These are phyloP conservation scores for Drosophila koepferae DNA, from an alignment of 2,888 invertebrate genomes.

Conservation along the genomic window DNA sequence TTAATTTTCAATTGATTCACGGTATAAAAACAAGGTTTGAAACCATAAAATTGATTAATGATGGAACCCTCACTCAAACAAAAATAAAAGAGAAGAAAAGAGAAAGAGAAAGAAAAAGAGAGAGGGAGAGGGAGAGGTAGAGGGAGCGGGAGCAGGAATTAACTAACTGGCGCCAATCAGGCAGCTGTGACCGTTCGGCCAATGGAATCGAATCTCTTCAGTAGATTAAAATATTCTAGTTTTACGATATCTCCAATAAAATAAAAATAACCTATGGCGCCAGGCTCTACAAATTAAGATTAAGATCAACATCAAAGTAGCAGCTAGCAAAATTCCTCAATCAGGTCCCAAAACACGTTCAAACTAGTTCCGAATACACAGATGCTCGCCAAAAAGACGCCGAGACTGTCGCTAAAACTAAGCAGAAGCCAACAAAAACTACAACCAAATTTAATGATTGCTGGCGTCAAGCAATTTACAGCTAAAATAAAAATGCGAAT, in stretches of 20 bases:
- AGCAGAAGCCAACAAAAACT: slow-evolving; percentile 8
- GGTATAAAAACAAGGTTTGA: slow-evolving; percentile 24
- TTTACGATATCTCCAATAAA: slow-evolving; percentile 46
- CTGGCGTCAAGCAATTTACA: slow-evolving; percentile 77
- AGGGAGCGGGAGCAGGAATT: slow-evolving; percentile 6
- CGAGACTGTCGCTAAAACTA: slow-evolving; percentile 27
- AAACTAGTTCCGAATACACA: slow-evolving; percentile 35
- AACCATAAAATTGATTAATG: slow-evolving; percentile 70
- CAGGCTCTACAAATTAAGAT: slow-evolving; percentile 74
- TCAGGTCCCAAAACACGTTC: slow-evolving; percentile 34
- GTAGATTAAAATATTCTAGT: slow-evolving; percentile 58
- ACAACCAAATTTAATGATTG: slow-evolving; percentile 50
- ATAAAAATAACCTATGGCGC: slow-evolving; percentile 62
- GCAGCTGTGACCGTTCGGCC: slow-evolving; percentile 40
- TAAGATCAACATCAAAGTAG: slow-evolving; percentile 69
- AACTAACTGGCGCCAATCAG: slow-evolving; percentile 38
- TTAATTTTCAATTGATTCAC: slow-evolving; percentile 1
- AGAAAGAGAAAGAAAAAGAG: background rate
- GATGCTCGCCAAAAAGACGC: slow-evolving; percentile 32
- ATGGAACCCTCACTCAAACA: slow-evolving; percentile 9
- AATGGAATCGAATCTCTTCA: slow-evolving; percentile 46
- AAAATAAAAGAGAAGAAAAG: background rate
- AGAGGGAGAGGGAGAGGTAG: background rate
- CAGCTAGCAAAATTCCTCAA: slow-evolving; percentile 54
- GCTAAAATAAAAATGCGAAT: slow-evolving; percentile 63